phyloP scores from a whole-genome alignment of 2,797 vertebrate genomes.

The Sebastiscus tertius region DNA sequence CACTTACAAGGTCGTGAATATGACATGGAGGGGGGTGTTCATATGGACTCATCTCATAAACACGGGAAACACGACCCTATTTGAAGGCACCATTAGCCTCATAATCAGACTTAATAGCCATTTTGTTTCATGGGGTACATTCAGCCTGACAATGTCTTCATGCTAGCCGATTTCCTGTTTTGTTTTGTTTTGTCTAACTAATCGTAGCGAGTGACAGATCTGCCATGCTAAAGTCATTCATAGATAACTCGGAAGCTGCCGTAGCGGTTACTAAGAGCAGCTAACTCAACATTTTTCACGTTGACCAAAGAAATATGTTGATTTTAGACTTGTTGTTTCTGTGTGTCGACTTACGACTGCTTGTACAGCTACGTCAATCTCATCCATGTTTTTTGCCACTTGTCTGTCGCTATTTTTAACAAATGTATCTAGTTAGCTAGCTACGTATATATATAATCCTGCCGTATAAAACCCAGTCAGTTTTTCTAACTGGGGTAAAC shows the following conservation, averaged over 20 bases:
- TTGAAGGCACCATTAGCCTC: background rate
- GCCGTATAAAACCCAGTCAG: background rate
- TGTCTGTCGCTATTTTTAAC: background rate
- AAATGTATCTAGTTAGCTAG: background rate
- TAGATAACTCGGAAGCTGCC: accelerated
- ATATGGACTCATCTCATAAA: no score
- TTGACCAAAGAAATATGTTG: background rate
- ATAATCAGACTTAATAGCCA: background rate
- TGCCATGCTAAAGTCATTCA: background rate
- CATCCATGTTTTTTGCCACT: background rate
- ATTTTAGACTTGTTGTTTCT: background rate
- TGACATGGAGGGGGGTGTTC: no score
- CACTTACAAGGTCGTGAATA: no score
- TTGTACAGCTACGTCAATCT: background rate
- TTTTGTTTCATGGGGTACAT: background rate
- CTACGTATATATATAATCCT: background rate
- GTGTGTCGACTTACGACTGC: background rate
- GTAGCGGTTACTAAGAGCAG: background rate
- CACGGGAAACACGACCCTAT: no score
- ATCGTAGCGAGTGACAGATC: background rate
- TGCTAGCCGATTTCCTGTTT: background rate
- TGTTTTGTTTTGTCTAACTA: background rate
- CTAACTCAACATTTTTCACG: background rate
- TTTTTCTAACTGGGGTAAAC: background rate
- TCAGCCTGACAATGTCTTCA: background rate